These are phyloP conservation scores for Penaeus indicus DNA, from an alignment of 1,140 invertebrate genomes.

Conservation along the genomic window DNA sequence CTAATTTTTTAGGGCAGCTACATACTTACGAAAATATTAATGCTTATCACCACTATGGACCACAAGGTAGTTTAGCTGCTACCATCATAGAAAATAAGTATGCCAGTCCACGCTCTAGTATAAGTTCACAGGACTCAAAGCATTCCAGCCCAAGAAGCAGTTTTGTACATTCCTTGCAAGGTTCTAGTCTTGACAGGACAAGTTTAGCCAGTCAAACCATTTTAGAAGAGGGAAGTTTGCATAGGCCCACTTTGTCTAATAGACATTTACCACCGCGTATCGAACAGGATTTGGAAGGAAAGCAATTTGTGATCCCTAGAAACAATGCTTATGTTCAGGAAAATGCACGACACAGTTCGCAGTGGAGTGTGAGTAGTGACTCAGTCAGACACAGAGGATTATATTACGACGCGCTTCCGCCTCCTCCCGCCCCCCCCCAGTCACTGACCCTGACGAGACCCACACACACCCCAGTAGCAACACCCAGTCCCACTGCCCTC, in stretches of 20 bases:
- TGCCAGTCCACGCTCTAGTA: conserved; percentile 72
- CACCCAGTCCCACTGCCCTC: conserved; percentile 59
- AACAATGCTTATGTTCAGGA: conserved; percentile 76
- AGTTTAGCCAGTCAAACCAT: conserved; percentile 60
- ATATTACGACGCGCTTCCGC: conserved; percentile 53
- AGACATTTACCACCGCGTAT: conserved; percentile 65
- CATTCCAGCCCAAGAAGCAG: conserved; percentile 74
- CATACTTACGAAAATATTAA: conserved; percentile 66
- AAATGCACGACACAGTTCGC: conserved; percentile 58
- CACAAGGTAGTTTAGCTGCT: conserved; percentile 60
- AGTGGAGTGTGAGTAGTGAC: conserved; percentile 64
- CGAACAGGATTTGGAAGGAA: conserved; percentile 69
- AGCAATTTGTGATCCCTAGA: conserved; percentile 76
- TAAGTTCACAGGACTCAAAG: conserved; percentile 73
- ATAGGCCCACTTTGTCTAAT: conserved; percentile 37
- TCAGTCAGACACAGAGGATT: conserved; percentile 51
- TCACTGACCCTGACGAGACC: conserved; percentile 48
- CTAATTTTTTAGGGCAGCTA: conserved; percentile 57
- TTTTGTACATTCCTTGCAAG: conserved; percentile 68
- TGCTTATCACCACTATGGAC: conserved; percentile 62
- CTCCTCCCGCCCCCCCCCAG: conserved; percentile 53
- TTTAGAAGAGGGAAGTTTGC: conserved; percentile 60
- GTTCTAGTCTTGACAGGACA: conserved; percentile 66
- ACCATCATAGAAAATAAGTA: conserved; percentile 67
- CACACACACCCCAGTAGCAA: conserved; percentile 50